Evolutionary conservation across 2,888 invertebrate genomes (phyloP).

Genomic region (Andricus quercusramuli): DNA sequence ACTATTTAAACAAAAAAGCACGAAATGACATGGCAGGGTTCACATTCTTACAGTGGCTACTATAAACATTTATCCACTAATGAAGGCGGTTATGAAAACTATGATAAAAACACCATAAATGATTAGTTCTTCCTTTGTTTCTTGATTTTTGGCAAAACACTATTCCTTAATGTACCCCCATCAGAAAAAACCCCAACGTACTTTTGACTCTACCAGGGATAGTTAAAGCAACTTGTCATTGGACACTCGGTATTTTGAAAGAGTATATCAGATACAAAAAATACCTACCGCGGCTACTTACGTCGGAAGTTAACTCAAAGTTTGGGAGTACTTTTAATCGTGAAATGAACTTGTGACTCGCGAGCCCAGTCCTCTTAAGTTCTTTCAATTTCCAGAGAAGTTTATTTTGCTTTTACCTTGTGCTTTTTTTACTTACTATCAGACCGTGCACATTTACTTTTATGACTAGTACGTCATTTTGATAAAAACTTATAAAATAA

Average conservation of each 20-base stretch:
- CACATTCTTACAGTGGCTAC: no score
- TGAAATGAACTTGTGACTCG: conserved; percentile 76
- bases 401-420: conserved; percentile 76
- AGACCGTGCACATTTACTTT: conserved; percentile 71
- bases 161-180: no score
- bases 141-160: no score
- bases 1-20: no score
- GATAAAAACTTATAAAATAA: conserved; percentile 32
- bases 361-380: conserved; percentile 48
- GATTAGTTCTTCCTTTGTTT: no score
- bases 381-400: conserved; percentile 76
- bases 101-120: no score
- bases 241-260: conserved; percentile 61
- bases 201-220: no score
- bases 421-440: conserved; percentile 68
- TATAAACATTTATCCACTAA: no score
- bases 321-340: conserved; percentile 77
- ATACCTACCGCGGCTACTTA: conserved; percentile 84
- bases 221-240: no score
- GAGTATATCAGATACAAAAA: conserved; percentile 78
- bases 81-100: no score
- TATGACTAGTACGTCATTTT: conserved; percentile 40
- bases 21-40: no score
- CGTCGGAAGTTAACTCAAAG: conserved; percentile 80
- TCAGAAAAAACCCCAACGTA: no score